Percentiles rank a stretch among this genome's conserved stretches.
Conservation (phyloP, 2,888 invertebrate genomes). For the Drosophila suboccidentalis region DNA sequence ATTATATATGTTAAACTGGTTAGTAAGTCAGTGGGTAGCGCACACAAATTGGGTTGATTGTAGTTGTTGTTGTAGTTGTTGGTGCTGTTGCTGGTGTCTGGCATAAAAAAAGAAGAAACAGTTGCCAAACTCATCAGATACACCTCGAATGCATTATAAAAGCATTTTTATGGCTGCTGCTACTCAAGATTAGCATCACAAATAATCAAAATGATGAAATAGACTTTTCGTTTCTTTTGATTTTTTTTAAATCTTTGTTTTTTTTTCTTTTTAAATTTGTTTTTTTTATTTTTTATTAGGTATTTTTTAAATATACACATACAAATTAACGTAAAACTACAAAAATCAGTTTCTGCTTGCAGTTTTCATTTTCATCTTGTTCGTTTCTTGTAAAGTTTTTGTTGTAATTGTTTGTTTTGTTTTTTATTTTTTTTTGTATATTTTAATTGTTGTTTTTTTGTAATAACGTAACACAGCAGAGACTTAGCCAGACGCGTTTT, state of each 20-base stretch:
- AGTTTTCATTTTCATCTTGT: conserved; percentile 37
- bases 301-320: conserved; percentile 82
- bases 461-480: conserved; percentile 85
- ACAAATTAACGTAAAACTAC: conserved; percentile 82
- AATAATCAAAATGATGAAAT: conserved; percentile 51
- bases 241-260: conserved; percentile 50
- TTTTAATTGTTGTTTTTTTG: conserved; percentile 62
- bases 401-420: conserved; percentile 17
- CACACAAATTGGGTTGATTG: conserved; percentile 64
- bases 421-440: conserved; percentile 31
- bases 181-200: conserved; percentile 47
- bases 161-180: conserved; percentile 51
- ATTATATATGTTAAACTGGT: conserved; percentile 69
- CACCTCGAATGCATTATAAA: conserved; percentile 45
- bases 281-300: conserved; percentile 67
- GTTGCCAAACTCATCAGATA: conserved; percentile 52
- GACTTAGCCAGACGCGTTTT: conserved; percentile 73
- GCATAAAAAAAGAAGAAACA: conserved; percentile 28
- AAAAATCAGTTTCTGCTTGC: conserved; percentile 70
- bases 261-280: conserved; percentile 45
- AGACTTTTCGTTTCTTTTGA: conserved; percentile 49
- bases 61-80: conserved; percentile 22
- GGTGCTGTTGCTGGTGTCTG: conserved; percentile 33
- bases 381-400: conserved; percentile 38
- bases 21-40: conserved; percentile 81